Evolutionary conservation across 2,797 vertebrate genomes (phyloP).

Genomic region (Neoniphon sammara): DNA sequence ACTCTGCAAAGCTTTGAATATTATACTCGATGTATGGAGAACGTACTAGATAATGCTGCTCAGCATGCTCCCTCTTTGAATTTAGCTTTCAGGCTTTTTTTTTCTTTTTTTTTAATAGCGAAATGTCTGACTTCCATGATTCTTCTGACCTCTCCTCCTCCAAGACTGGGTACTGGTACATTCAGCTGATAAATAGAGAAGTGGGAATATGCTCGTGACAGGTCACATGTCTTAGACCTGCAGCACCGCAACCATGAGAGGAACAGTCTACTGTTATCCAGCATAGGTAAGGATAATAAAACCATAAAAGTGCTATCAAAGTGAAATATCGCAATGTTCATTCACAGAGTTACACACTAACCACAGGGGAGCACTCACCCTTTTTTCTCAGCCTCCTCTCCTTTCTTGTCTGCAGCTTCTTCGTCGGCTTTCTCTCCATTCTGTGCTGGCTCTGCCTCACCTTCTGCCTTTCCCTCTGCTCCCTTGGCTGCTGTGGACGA

Average conservation of each 20-base stretch:
- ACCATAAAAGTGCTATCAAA: slow-evolving; percentile 77
- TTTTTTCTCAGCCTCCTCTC: slow-evolving; percentile 66
- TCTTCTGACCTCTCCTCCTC: slow-evolving; percentile 49
- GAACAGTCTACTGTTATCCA: slow-evolving; percentile 64
- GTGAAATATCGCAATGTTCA: slow-evolving; percentile 79
- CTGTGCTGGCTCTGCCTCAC: slow-evolving; percentile 52
- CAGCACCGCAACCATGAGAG: slow-evolving; percentile 51
- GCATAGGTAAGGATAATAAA: slow-evolving; percentile 75
- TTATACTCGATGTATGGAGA: neutral
- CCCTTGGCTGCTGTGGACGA: slow-evolving; percentile 79
- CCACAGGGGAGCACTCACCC: slow-evolving; percentile 73
- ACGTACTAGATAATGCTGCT: neutral
- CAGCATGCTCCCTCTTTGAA: neutral
- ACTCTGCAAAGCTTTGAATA: too few relatives aligned
- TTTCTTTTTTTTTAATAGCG: neutral
- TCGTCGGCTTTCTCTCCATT: slow-evolving; percentile 80
- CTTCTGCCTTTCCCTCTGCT: slow-evolving; percentile 58
- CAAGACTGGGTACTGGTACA: slow-evolving; percentile 29
- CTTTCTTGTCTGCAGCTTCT: slow-evolving; percentile 53
- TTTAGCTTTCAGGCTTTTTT: neutral
- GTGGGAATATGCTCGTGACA: slow-evolving; percentile 49
- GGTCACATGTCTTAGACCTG: slow-evolving; percentile 57
- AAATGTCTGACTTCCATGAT: slow-evolving; percentile 7
- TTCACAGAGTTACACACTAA: slow-evolving; percentile 39
- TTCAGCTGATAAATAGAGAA: slow-evolving; percentile 27